Base-by-base conservation (phyloP, 1,140 invertebrate species). In the Babylonia areolata region DNA sequence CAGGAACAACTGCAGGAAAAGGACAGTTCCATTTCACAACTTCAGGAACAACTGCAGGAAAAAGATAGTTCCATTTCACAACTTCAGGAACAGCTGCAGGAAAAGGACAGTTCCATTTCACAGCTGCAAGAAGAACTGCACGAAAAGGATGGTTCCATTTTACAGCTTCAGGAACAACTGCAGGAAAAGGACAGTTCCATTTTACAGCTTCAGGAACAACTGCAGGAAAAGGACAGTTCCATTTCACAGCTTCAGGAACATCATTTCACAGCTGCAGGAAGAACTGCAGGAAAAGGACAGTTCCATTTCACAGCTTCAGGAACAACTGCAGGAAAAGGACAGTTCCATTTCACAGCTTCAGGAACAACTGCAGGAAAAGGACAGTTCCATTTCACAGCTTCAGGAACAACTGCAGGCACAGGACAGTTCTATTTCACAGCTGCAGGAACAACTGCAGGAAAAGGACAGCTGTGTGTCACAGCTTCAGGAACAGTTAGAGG, bases 371-470 rank as follows among this genome's bases (percentile, higher is more conserved):
- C 75, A 77, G 37, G 75, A 6, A 28, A 35, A 42, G 39, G 42
- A 42, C n/a, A 6, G 5, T 23, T 64, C n/a, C 75, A 51, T 73
- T 33, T 31, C 37, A 86, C 37, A 86, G 1, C 37, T 86, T 3
- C 78, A 81, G 69, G 54, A 58, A n/a, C 23, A 42, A 23, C n/a
- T 86, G 54, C n/a, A 46, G 46, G n/a, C 73, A 37, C 81, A 42
- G n/a, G 40, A 75, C 46, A 37, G 23, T 17, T 35, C 46, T 35
- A 31, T 84, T 2, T 37, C 82, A 75, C 64, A 75, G 46, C 12
- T 46, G 20, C 42, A 77, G 71, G 23, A 5, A 69, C 83, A 69
- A 39, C 28, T 33, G 15, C 40, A 5, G 42, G 40, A 84, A n/a
- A 84, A 54, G 51, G 51, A 46, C 1, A 23, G 9, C 46, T 51